Evolutionary conservation across 2,113 vertebrate species (phyloP), one percentile per base, ranked within the genome.

Genomic region (Laticauda colubrina): DNA sequence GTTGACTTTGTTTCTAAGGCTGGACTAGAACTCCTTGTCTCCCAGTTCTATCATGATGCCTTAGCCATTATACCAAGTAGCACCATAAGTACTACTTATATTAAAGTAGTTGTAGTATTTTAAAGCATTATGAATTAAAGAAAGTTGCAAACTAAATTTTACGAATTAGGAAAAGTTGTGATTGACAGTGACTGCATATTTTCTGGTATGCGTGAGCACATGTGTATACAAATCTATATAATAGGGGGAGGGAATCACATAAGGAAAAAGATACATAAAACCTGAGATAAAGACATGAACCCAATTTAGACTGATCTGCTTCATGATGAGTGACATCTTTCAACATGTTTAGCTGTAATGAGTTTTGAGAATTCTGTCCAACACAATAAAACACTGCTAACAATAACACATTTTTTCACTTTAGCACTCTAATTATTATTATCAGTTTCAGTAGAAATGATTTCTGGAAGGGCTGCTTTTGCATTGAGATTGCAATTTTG

Each of bases 391-490:
- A 85, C 53, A 48, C 21, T 51, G 55, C 39, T 12, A 87, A 20
- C 23, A 2, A 61, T 54, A 69, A 57, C 56, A 34, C 53, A 3
- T 51, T 85, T 89, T 90, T 90, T 93, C 20, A 0, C 14, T 91
- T 10, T 53, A 5, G 93, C 88, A 56, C 34, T 92, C n/a, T 51
- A 10, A 56, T 85, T 39, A 2, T 3, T 89, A 92, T 89, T 53
- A 88, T 57, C 4, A 23, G 24, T 48, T 6, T 85, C 20, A 95
- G 85, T 43, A 94, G 91, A 94, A 93, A 89, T n/a, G 21, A 69
- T 81, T 56, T 18, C 54, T 91, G 0, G 53, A 95, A 93, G 3
- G 3, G 26, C 87, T 6, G n/a, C 85, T 94, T 94, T 87, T 94
- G 2, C 59, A 51, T 54, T 1, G 55, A 57, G 56, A 5, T 43